These are phyloP conservation scores for Ommatoiulus sabulosus DNA, from an alignment of 2,888 invertebrate genomes.

Conservation along the genomic window DNA sequence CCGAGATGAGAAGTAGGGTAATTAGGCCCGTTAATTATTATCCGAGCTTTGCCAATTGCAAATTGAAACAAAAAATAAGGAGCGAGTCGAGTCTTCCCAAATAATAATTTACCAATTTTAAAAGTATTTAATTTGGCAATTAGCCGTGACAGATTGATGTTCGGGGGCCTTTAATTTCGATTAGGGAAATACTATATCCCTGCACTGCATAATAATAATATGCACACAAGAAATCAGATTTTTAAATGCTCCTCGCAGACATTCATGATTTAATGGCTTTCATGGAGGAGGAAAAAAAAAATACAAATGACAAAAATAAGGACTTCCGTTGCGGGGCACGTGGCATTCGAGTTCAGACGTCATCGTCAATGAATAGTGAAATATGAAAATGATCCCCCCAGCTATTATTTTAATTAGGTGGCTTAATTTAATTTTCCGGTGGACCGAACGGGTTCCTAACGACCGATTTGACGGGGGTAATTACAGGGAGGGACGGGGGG, in stretches of 20 bases:
- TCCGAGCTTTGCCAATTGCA: neutral
- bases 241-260: conserved; percentile 5
- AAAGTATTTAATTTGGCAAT: conserved; percentile 15
- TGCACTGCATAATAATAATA: conserved; percentile 43
- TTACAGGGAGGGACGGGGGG: neutral
- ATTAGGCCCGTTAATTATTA: conserved; percentile 15
- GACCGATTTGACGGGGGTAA: conserved; percentile 1
- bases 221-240: conserved; percentile 43
- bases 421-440: conserved; percentile 40
- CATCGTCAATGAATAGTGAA: conserved; percentile 40
- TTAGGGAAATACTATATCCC: conserved; percentile 35
- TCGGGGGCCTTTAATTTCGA: conserved; percentile 32
- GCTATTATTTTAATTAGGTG: conserved; percentile 43
- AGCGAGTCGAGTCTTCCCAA: neutral
- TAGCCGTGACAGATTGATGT: conserved; percentile 36
- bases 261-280: conserved; percentile 24
- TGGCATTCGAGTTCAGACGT: conserved; percentile 31
- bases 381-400: conserved; percentile 38
- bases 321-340: conserved; percentile 40
- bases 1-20: neutral
- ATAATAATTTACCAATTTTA: conserved; percentile 40
- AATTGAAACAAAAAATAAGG: conserved; percentile 10
- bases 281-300: neutral
- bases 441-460: conserved; percentile 35
- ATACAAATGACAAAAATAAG: conserved; percentile 31